Evolutionary conservation across 2,113 vertebrate genomes (phyloP), one percentile per base, ranked within the genome.

Genomic region (Rhynchomys soricoides): DNA sequence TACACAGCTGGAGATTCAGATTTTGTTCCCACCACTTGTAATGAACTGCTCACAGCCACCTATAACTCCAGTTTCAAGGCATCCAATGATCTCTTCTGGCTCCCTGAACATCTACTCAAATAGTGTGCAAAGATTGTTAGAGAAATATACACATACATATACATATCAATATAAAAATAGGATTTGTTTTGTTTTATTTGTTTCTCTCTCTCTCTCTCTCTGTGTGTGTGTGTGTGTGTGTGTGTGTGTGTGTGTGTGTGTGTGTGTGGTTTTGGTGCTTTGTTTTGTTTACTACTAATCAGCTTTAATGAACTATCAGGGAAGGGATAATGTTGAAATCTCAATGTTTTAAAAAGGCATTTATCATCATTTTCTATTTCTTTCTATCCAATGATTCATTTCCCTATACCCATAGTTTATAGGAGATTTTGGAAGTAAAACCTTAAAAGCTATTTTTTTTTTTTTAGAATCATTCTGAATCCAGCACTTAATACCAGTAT

Each of bases 401-500:
- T 90, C 52, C 40, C 50, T 7, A 13, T 19, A 75, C 64, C 37
- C n/a, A 37, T 75, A 48, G n/a, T 91, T 96, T 87, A 62, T 13
- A 71, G 93, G 24, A 10, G 45, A 86, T 93, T 92, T 95, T 71
- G 71, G 92, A 94, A 97, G 96, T 96, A 92, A 97, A 93, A 7
- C 31, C 15, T 88, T 86, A 96, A 95, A 94, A 95, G 85, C 34
- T 93, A 95, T 83, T 83, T 94, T 93, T 83, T 94, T 93, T 34
- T 5, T 15, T 16, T 21, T 93, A 73, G 48, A 94, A 13, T 93
- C 70, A 66, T 31, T 57, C 94, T 79, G 57, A 74, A 92, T 79
- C 85, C 77, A 68, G 66, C 40, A 43, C 31, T 89, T 0, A 0
- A 15, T 86, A 92, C 71, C 93, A 95, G 90, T 86, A 88, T 85